phyloP scores from a whole-genome alignment of 1,140 invertebrate genomes.

The Riptortus pedestris region DNA sequence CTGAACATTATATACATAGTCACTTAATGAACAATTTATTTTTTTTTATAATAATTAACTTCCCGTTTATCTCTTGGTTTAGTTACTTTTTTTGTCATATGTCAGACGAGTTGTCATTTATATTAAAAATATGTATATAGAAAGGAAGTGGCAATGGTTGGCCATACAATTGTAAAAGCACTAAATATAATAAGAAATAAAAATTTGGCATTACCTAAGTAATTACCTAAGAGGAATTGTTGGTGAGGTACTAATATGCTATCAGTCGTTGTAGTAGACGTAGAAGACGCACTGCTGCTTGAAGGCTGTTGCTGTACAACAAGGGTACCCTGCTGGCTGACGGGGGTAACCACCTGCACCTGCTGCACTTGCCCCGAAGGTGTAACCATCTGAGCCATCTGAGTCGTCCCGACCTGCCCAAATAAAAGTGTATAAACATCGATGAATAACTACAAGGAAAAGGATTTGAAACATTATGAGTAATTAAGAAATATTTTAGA shows the following conservation, averaged over 20 bases:
- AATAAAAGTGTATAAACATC: background rate
- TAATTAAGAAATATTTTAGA: background rate
- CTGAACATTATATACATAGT: too few species aligned
- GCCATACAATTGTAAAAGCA: too few species aligned
- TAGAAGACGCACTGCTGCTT: slow-evolving; percentile 34
- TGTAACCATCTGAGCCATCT: slow-evolving; percentile 74
- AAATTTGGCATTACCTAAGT: too few species aligned
- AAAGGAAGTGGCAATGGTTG: too few species aligned
- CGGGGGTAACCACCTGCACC: slow-evolving; percentile 51
- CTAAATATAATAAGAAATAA: too few species aligned
- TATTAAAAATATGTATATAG: background rate
- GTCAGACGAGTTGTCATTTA: background rate
- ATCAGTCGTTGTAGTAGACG: slow-evolving; percentile 33
- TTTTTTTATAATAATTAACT: too few species aligned
- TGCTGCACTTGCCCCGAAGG: slow-evolving; percentile 79
- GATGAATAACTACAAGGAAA: background rate
- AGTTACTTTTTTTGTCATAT: too few species aligned
- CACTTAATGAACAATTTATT: too few species aligned
- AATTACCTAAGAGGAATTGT: slow-evolving; percentile 14
- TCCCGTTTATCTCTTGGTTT: too few species aligned
- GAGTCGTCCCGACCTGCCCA: slow-evolving; percentile 45
- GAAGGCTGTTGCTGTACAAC: slow-evolving; percentile 29
- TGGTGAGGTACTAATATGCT: slow-evolving; percentile 28
- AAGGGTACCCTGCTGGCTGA: slow-evolving; percentile 4
- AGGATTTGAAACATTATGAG: background rate